phyloP scores from a whole-genome alignment of 1,140 invertebrate species.

The Leptinotarsa undecemlineata region DNA sequence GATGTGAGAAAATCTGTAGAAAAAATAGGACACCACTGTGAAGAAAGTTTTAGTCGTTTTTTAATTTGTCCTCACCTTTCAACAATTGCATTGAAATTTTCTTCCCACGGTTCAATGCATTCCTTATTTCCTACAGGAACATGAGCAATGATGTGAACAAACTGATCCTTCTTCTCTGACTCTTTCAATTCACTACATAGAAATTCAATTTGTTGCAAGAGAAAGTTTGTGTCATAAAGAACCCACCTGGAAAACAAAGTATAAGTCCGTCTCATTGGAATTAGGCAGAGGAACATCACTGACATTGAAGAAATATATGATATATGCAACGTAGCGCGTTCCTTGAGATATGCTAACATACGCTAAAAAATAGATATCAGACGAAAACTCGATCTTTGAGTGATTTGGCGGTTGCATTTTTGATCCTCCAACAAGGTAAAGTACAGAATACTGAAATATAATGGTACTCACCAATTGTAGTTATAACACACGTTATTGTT shows the following conservation, averaged over 20 bases:
- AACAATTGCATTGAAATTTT: constrained; percentile 65
- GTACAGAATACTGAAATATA: too few relatives aligned
- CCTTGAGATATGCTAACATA: background rate
- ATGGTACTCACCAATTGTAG: constrained; percentile 69
- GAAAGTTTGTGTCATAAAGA: constrained; percentile 62
- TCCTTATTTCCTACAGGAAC: constrained; percentile 74
- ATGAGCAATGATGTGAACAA: constrained; percentile 82
- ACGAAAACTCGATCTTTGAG: too few relatives aligned
- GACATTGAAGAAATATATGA: background rate
- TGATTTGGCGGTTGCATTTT: too few relatives aligned
- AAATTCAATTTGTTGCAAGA: constrained; percentile 75
- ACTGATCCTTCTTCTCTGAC: constrained; percentile 71
- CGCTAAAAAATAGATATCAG: too few relatives aligned
- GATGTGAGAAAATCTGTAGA: constrained; percentile 57
- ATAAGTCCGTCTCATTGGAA: too few relatives aligned
- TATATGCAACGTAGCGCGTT: background rate
- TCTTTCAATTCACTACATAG: constrained; percentile 67
- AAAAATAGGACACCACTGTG: constrained; percentile 34
- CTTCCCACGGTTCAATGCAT: constrained; percentile 69
- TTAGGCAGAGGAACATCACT: too few relatives aligned
- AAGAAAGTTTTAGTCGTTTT: background rate
- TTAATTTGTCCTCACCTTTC: constrained; percentile 53
- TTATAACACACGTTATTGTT: constrained; percentile 77
- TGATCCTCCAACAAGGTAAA: too few relatives aligned
- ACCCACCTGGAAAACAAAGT: constrained; percentile 60